These are phyloP conservation scores for Triplophysa yarkandensis DNA, from an alignment of 2,797 vertebrate genomes.

Conservation along the genomic window DNA sequence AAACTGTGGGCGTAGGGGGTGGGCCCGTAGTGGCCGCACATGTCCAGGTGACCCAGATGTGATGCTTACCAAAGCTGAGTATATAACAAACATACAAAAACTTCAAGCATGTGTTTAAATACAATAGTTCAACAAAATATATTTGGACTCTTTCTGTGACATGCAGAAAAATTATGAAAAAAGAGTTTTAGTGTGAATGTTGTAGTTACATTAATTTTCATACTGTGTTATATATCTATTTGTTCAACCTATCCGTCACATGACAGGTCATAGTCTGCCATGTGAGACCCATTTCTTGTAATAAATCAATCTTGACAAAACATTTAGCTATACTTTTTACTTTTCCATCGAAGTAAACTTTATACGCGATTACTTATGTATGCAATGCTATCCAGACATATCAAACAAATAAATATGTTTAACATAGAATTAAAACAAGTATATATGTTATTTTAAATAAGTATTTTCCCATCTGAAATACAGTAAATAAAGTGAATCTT, in stretches of 20 bases:
- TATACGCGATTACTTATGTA: too few species aligned
- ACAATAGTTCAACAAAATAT: neutral
- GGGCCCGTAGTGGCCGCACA: neutral
- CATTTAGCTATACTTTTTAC: neutral
- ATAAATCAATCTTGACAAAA: neutral
- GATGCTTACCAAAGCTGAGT: neutral
- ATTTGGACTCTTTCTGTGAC: neutral
- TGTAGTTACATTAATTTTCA: neutral
- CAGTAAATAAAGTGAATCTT: neutral
- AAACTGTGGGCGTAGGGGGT: neutral
- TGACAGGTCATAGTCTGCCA: neutral
- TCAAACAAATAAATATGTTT: neutral
- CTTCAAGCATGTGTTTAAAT: neutral
- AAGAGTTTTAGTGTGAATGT: neutral
- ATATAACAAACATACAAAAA: neutral
- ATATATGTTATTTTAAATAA: neutral
- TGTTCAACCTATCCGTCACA: neutral
- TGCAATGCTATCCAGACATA: too few species aligned
- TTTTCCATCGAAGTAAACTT: too few species aligned
- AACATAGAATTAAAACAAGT: neutral
- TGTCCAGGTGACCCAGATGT: slow-evolving; percentile 2
- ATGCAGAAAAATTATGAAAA: neutral
- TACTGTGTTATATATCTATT: neutral
- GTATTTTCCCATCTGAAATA: neutral
- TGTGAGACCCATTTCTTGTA: neutral